Base-by-base conservation (phyloP, 1,140 invertebrate species). In the Manduca sexta region DNA sequence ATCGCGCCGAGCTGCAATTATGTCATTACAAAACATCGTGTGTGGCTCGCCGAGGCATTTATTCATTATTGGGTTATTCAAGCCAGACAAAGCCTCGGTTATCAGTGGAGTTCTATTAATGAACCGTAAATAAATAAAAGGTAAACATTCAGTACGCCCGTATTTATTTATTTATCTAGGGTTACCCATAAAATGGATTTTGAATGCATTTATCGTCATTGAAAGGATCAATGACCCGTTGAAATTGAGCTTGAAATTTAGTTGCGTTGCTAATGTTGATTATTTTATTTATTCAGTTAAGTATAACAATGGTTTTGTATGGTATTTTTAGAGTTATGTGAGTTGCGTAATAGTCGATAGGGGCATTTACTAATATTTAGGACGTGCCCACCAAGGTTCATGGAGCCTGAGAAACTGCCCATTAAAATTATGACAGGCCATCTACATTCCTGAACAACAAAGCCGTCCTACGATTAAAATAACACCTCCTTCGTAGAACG, bases 361-460 rank as follows among this genome's bases (percentile, higher is more conserved):
- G n/a, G n/a, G n/a, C n/a, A n/a, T n/a, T n/a, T n/a, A 63, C 74
- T 61, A 73, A 65, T 64, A 74, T 70, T 69, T 62, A 71, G 64
- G 62, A 63, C 63, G 60, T 62, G 64, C 56, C 40, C 56, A 54
- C 51, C 64, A 67, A 54, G 51, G 60, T 64, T 54, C 64, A 65
- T 50, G 64, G 58, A 52, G 64, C 43, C 61, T 69, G 69, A 75
- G 70, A 76, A 77, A 73, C 66, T 74, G 62, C 53, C 81, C 73
- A 81, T 80, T 84, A 83, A 78, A 79, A 67, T 73, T 84, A 83
- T 83, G 79, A 84, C 79, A 76, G 70, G 74, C 75, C 68, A 76
- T 80, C 81, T 74, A 84, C 74, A 83, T 84, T 84, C 78, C 78
- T 76, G 68, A 64, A 70, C 75, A 82, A 84, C 81, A 84, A 84